A percentile compares a stretch with the other conserved stretches of the same genome.
Evolutionary conservation across 2,113 vertebrate species (phyloP).

Genomic region (Dicaeum eximium): DNA sequence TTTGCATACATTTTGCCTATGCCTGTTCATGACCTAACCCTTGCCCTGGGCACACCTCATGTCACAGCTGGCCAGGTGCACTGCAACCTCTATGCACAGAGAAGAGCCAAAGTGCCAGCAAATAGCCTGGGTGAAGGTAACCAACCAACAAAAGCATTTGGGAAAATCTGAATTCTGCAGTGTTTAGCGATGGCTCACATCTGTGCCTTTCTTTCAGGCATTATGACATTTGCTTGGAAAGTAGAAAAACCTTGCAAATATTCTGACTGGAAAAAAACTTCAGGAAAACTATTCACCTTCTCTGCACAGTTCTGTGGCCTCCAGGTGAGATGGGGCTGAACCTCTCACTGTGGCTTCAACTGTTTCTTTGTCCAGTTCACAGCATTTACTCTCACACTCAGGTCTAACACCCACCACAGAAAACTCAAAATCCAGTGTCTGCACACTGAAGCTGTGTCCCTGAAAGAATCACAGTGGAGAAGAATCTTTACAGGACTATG

Average conservation of each 20-base stretch:
- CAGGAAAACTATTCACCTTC: neutral
- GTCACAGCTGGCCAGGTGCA: neutral
- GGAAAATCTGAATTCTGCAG: neutral
- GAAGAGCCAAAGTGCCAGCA: fast-evolving
- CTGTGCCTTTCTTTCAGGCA: neutral
- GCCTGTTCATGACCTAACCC: neutral
- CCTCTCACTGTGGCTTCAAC: fast-evolving
- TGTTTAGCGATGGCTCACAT: neutral
- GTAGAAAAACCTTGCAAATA: neutral
- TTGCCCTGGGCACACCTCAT: neutral
- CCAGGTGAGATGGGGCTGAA: neutral
- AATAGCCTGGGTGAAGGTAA: neutral
- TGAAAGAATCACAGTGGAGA: neutral
- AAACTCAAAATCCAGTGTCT: neutral
- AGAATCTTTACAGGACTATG: neutral
- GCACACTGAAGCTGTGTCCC: neutral
- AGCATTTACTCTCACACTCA: neutral
- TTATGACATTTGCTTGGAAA: neutral
- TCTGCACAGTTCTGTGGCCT: neutral
- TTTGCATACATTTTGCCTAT: neutral
- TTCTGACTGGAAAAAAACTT: neutral
- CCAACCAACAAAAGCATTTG: neutral
- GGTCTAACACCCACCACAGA: neutral
- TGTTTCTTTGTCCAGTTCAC: fast-evolving
- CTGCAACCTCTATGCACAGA: fast-evolving